A percentile compares a stretch with the other conserved stretches of the same genome.
phyloP scores from a whole-genome alignment of 2,113 vertebrate genomes.

The Ptilonorhynchus violaceus region DNA sequence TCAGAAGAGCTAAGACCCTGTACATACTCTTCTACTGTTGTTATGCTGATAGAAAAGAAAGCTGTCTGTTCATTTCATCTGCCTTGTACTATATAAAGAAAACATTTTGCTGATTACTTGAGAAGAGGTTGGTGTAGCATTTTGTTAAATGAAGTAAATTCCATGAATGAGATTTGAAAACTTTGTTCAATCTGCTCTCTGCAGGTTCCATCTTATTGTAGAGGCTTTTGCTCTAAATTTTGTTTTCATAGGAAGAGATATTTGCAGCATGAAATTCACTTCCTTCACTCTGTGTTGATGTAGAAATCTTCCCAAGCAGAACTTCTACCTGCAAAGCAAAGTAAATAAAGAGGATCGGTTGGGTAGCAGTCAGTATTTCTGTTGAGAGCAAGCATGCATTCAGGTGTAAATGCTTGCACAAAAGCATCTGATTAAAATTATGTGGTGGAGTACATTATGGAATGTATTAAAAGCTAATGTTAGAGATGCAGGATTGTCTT shows the following conservation, averaged over 20 bases:
- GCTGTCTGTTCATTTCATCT: background rate
- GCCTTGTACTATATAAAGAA: background rate
- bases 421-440: conserved; percentile 6
- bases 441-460: background rate
- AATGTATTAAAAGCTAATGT: background rate
- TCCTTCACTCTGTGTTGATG: background rate
- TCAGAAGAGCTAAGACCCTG: background rate
- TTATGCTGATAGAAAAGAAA: background rate
- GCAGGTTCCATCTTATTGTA: background rate
- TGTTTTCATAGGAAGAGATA: background rate
- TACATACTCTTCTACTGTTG: background rate
- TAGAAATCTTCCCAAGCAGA: background rate
- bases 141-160: background rate
- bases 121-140: background rate
- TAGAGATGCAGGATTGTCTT: background rate
- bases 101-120: background rate
- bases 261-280: background rate
- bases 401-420: background rate
- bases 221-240: background rate
- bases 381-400: background rate
- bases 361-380: background rate
- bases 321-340: background rate
- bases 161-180: background rate
- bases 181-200: background rate
- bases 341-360: background rate